Evolutionary conservation across 2,113 vertebrate genomes (phyloP).

Genomic region (Gymnogyps californianus): DNA sequence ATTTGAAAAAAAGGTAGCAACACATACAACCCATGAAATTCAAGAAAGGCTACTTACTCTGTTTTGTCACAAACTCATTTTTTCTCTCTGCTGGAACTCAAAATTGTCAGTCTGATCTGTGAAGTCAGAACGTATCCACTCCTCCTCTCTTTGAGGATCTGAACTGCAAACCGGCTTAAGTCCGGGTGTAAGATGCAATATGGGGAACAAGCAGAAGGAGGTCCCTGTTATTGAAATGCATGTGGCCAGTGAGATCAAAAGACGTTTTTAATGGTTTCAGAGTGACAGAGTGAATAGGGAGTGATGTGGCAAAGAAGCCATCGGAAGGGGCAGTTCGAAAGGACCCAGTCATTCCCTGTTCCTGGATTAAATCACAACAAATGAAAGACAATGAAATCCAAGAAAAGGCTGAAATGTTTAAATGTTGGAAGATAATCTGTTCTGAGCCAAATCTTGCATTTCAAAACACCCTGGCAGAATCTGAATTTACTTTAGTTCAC

Average conservation of each 20-base stretch:
- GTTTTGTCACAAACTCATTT: background rate
- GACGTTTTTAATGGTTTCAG: background rate
- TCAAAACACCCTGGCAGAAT: conserved; percentile 3
- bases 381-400: conserved; percentile 4
- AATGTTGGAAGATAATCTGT: conserved; percentile 29
- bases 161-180: background rate
- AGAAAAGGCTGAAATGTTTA: background rate
- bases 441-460: conserved; percentile 43
- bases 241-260: conserved; percentile 30
- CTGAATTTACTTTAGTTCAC: background rate
- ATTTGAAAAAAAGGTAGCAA: background rate
- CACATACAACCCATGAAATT: background rate
- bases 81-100: background rate
- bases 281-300: conserved; percentile 38
- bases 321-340: background rate
- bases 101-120: background rate
- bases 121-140: background rate
- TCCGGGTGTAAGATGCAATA: background rate
- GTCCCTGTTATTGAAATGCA: background rate
- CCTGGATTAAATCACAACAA: conserved; percentile 46
- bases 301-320: background rate
- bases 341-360: background rate
- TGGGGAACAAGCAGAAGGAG: background rate
- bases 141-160: background rate
- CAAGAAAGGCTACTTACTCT: background rate